Base-by-base conservation (phyloP, 2,797 vertebrate species). In the Etheostoma nigrum region DNA sequence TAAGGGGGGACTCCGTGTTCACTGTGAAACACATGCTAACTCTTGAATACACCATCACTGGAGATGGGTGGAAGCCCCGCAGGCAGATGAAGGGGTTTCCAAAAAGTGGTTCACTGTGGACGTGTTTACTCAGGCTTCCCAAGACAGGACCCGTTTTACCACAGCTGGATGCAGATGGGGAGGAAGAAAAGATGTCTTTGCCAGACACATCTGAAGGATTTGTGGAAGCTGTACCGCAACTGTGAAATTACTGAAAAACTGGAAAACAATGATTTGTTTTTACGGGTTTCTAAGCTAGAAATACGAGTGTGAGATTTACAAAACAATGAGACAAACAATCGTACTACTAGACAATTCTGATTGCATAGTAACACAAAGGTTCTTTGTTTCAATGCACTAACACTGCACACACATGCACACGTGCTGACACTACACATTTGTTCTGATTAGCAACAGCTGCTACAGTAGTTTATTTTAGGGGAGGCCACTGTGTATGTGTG, bases 1-100 rank as follows among this genome's bases (percentile, higher is more conserved):
- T 99, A 83, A 95, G 92, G 23, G 98, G 96, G 0, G 96, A 99
- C 91, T 96, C 94, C 0, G 96, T 90, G 16, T 97, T 99, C 73
- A 99, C 98, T 0, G 96, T 99, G 68, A 99, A 99, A 87, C 96
- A 97, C 86, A 93, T 96, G 93, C 77, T 96, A 21, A 99, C 98
- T 0, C 90, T 98, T 19, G 95, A 97, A 58, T 99, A 99, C 65
- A 82, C 92, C 0, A 94, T 99, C 48, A 90, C 94, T 13, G 91
- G 82, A 4, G 86, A 94, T 30, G 94, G 82, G 5, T 99, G 98
- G 98, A 96, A 94, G 84, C 94, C 96, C 63, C 94, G 93, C 67
- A 95, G 94, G 78, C 97, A 99, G 89, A 95, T 93, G 91, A 94
- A 93, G 0, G 98, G 98, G 6, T 99, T 99, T 79, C 97, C 97